Conservation (phyloP, 2,113 vertebrate genomes). For the Alosa alosa region DNA sequence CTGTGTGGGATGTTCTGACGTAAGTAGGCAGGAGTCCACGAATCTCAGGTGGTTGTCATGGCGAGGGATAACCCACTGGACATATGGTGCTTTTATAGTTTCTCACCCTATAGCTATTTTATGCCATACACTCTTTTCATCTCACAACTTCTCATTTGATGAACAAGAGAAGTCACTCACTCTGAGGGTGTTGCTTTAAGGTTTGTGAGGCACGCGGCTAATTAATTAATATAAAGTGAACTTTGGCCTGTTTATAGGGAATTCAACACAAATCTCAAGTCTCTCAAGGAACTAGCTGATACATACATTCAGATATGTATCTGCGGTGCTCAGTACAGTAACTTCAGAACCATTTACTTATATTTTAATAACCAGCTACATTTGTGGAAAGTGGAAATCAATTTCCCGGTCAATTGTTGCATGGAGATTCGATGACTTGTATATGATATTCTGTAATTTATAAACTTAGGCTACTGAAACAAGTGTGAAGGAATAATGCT, state of each 20-base stretch:
- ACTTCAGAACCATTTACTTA: neutral
- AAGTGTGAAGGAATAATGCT: neutral
- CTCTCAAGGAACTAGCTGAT: neutral
- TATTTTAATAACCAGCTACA: neutral
- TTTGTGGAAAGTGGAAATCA: neutral
- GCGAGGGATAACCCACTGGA: neutral
- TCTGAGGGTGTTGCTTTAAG: neutral
- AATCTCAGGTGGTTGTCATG: constrained; percentile 10
- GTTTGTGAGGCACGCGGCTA: neutral
- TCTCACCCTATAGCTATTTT: neutral
- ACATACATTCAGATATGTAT: neutral
- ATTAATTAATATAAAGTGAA: neutral
- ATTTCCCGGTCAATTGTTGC: neutral
- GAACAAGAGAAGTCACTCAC: neutral
- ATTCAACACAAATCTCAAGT: neutral
- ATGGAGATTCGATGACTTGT: neutral
- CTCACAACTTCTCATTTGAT: neutral
- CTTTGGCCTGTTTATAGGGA: neutral
- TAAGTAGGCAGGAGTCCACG: neutral
- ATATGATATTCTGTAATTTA: neutral
- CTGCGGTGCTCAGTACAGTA: neutral
- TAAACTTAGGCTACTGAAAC: neutral
- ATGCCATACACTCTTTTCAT: neutral
- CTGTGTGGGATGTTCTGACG: neutral
- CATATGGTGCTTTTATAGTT: neutral